phyloP scores from a whole-genome alignment of 2,888 invertebrate genomes.

The Galeopsomyia nigrocyanea region DNA sequence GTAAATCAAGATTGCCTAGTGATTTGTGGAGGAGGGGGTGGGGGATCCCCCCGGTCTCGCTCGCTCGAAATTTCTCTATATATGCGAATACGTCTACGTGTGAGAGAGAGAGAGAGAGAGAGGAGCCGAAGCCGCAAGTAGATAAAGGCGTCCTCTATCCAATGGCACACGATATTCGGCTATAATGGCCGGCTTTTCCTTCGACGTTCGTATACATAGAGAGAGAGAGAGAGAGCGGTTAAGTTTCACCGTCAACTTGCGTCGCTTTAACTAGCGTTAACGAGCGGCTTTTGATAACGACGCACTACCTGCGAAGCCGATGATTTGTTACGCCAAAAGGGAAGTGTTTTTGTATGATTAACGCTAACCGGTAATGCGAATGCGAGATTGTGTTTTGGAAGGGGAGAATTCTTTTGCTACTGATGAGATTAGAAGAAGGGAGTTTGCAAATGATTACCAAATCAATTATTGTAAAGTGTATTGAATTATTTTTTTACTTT shows the following conservation, averaged over 20 bases:
- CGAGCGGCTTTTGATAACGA: conserved; percentile 17
- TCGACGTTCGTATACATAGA: no score
- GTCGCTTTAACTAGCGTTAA: no score
- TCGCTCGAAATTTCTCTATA: conserved; percentile 10
- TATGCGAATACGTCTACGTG: conserved; percentile 13
- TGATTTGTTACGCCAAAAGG: conserved; percentile 6
- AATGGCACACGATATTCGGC: conserved; percentile 1
- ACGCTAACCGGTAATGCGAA: no score
- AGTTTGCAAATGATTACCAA: no score
- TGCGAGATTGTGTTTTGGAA: no score
- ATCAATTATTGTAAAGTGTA: no score
- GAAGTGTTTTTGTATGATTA: no score
- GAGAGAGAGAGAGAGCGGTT: no score
- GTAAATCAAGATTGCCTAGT: conserved; percentile 68
- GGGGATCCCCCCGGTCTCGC: conserved; percentile 12
- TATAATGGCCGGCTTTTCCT: conserved; percentile 32
- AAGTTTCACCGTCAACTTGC: no score
- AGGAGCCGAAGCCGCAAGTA: conserved; percentile 52
- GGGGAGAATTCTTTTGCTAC: no score
- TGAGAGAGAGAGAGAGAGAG: conserved; percentile 54
- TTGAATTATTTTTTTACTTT: no score
- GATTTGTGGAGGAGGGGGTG: conserved; percentile 64
- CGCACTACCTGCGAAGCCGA: neutral
- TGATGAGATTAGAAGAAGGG: no score
- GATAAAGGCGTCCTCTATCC: conserved; percentile 57